Base-by-base conservation (phyloP, 2,888 invertebrate species). In the Drosophila limbata region DNA sequence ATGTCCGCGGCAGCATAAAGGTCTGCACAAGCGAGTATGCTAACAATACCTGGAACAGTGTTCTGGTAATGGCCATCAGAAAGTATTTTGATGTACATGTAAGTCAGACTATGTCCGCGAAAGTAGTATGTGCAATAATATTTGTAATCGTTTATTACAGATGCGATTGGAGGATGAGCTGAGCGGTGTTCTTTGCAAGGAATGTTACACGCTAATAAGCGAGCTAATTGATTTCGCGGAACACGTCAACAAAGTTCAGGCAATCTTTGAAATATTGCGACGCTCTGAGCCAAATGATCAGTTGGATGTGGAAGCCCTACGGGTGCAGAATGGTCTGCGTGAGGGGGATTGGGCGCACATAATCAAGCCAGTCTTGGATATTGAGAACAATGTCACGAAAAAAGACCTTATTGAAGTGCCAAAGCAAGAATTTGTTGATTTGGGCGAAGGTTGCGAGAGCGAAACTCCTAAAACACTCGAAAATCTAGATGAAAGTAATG, bases 41-140 rank as follows among this genome's bases (percentile, higher is more conserved):
- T 13, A 66, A 60, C 10, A 51, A 60, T 11, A 51, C 68, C 6
- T 66, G 77, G 57, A 80, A 82, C 19, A 78, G 76, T 37, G 77
- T 84, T 2, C 35, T 91, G 19, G 75, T 88, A 1, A 88, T 91
- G 44, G 83, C 89, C 6, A 87, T 91, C 11, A 75, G 90, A 10
- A 91, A 90, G 66, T 92, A 88, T 61, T 91, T 91, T 63, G 89
- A 90, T 64, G 84, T 91, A 33, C 84, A 91, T 59, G 91, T 91
- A 75, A 80, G 89, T 67, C 9, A 25, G 25, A n/a, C 17, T 2
- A 6, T 37, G 25, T 21, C 13, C 8, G 0, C 15, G 2, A 9
- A 59, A 17, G 39, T 37, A 10, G 8, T 8, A 3, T n/a, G 17
- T 11, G 1, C 19, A 21, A 15, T 44, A 21, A 44, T 33, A n/a